Evolutionary conservation across 2,797 vertebrate genomes (phyloP).

Genomic region (Tapirus indicus): DNA sequence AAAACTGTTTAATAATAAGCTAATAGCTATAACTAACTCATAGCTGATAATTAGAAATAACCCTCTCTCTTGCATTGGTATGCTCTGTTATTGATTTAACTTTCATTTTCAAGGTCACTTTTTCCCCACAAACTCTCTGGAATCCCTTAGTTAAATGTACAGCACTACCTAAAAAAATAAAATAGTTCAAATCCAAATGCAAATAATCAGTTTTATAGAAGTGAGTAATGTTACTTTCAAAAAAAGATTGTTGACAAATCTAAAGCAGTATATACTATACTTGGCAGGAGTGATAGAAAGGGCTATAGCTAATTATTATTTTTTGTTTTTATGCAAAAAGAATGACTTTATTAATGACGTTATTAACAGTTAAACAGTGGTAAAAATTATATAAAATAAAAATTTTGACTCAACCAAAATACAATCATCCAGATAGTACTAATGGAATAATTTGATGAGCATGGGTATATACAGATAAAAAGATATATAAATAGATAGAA

Average conservation of each 20-base stretch:
- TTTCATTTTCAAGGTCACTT: slow-evolving; percentile 20
- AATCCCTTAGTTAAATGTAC: not conserved
- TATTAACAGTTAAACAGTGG: not conserved
- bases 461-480: not conserved
- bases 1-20: slow-evolving; percentile 1
- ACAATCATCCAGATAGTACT: not conserved
- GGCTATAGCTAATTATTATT: not conserved
- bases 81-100: slow-evolving; percentile 35
- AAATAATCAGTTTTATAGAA: not conserved
- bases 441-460: slow-evolving; percentile 21
- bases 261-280: not conserved
- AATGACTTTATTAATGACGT: not conserved
- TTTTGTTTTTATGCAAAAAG: not conserved
- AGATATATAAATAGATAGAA: not conserved
- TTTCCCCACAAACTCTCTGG: not conserved
- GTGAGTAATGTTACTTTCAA: not conserved
- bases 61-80: not conserved
- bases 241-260: not conserved
- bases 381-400: not conserved
- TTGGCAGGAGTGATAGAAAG: not conserved
- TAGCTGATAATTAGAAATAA: not conserved
- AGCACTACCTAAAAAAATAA: not conserved
- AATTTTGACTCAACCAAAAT: not conserved
- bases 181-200: not conserved
- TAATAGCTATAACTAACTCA: not conserved